Evolutionary conservation across 2,888 invertebrate genomes (phyloP).

Genomic region (Craniophora ligustri): DNA sequence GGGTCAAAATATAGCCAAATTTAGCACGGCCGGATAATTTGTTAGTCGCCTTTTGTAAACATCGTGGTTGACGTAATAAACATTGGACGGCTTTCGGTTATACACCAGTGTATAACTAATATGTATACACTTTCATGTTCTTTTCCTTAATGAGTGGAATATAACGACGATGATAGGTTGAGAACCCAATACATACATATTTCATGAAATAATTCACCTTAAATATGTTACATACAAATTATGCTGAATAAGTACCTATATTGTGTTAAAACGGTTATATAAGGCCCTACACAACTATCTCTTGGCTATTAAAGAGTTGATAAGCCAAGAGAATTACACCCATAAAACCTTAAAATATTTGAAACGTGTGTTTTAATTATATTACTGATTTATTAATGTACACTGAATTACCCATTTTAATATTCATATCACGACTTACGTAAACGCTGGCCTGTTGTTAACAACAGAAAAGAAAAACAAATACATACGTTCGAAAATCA

Average conservation of each 20-base stretch:
- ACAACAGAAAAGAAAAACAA: conserved; percentile 19
- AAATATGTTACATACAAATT: background rate
- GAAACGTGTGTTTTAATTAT: background rate
- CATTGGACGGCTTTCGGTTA: conserved; percentile 8
- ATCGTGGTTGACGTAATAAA: conserved; percentile 44
- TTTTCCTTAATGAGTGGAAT: conserved; percentile 19
- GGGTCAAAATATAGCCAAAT: conserved; percentile 41
- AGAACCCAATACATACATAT: conserved; percentile 8
- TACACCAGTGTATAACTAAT: background rate
- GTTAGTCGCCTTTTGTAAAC: conserved; percentile 47
- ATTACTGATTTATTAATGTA: background rate
- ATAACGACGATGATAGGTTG: conserved; percentile 9
- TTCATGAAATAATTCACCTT: conserved; percentile 2
- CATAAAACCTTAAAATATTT: background rate
- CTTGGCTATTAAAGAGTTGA: background rate
- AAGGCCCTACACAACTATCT: background rate
- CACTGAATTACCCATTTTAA: conserved; percentile 9
- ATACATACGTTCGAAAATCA: conserved; percentile 18
- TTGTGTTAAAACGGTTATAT: background rate
- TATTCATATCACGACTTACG: conserved; percentile 20
- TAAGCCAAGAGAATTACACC: background rate
- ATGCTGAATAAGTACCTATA: background rate
- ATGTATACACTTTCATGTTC: conserved; percentile 13
- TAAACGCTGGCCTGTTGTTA: conserved; percentile 15
- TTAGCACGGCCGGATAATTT: conserved; percentile 49